Base-by-base conservation (phyloP, 2,888 invertebrate species). In the Tetanocera ferruginea region DNA sequence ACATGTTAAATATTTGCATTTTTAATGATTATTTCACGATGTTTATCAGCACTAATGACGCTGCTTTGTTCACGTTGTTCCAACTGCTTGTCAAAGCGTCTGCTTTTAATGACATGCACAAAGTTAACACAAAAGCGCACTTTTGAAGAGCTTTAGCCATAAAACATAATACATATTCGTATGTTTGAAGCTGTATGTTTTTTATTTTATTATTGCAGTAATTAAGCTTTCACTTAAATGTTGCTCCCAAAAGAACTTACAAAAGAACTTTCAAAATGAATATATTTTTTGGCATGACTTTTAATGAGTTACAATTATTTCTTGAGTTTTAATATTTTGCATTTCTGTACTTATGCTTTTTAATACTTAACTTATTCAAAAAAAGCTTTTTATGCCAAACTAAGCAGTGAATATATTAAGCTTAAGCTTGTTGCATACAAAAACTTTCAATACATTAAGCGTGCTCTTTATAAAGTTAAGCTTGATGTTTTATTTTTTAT, bases 1-100 rank as follows among this genome's bases (percentile, higher is more conserved):
- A 49, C 14, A 17, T 49, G 23, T 14, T 51, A 69, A 69, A 69
- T 69, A 51, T 69, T 69, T 69, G 69, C 19, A 28, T 69, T 69
- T 69, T 69, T 69, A 69, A 69, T 69, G 69, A 69, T 69, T 69
- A 69, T 51, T 69, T 51, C 49, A 51, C 69, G 51, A 51, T 69
- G 69, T 69, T 69, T 49, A 51, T 69, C 69, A 51, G 69, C 69
- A 51, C 69, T 69, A 69, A 69, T 51, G 69, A 69, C 52, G 51
- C 28, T 51, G 51, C 69, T 51, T 52, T 69, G 43, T 66, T 66
- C 23, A 37, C n/a, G 9, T 37, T 19, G 6, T 49, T 23, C 23
- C 31, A n/a, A 19, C 8, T 31, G 64, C 31, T 6, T 66, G 17
- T 66, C 64, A 66, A 31, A 66, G 64, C 34, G 34, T 37, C 64